These are phyloP conservation scores for Napeogenes sylphis DNA, from an alignment of 2,888 invertebrate genomes.

Conservation along the genomic window DNA sequence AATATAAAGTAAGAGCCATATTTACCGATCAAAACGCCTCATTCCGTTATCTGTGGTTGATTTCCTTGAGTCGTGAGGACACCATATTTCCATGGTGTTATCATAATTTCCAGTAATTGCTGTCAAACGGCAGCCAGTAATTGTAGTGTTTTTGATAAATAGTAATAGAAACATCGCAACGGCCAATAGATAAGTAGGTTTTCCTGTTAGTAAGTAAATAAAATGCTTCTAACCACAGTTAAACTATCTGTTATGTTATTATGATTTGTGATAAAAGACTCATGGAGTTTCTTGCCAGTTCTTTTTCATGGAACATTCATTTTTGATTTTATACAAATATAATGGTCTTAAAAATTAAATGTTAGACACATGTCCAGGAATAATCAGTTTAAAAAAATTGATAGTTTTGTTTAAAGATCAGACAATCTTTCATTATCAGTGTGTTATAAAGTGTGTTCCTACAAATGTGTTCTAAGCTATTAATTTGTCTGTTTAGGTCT, in stretches of 20 bases:
- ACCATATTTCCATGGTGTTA: slow-evolving; percentile 43
- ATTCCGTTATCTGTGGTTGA: slow-evolving; percentile 29
- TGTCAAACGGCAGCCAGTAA: slow-evolving; percentile 50
- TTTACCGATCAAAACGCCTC: slow-evolving; percentile 14
- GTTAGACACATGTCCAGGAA: too few relatives aligned
- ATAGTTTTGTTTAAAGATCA: too few relatives aligned
- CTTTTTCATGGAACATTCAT: too few relatives aligned
- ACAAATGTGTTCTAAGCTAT: too few relatives aligned
- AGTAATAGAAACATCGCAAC: slow-evolving; percentile 14
- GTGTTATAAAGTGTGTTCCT: too few relatives aligned
- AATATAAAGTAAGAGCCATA: slow-evolving; percentile 16
- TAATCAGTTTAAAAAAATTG: too few relatives aligned
- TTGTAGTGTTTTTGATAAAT: slow-evolving; percentile 35
- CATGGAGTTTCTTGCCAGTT: too few relatives aligned
- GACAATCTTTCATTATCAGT: too few relatives aligned
- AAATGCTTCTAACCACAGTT: too few relatives aligned
- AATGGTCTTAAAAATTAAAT: too few relatives aligned
- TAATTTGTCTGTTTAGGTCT: too few relatives aligned
- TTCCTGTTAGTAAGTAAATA: not conserved
- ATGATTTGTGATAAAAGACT: not conserved
- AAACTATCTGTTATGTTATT: not conserved
- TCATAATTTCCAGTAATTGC: slow-evolving; percentile 56
- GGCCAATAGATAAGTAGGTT: slow-evolving; percentile 14
- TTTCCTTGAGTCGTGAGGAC: slow-evolving; percentile 56
- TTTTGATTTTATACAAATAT: too few relatives aligned